Conservation (phyloP, 1,140 invertebrate genomes). For the Papilio dardanus region DNA sequence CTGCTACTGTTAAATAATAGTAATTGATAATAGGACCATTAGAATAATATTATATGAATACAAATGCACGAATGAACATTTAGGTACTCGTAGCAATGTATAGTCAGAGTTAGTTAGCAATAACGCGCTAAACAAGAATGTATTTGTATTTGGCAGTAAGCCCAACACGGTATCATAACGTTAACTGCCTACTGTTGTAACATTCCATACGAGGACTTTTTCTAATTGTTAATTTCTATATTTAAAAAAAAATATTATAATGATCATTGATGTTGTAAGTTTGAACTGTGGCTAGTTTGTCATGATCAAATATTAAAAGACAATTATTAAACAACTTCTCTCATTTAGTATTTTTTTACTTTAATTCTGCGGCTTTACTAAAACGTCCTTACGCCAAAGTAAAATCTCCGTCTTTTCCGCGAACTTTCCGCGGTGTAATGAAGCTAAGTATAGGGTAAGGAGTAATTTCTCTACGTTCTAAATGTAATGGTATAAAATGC, state of each 20-base stretch:
- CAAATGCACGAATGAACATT: background rate
- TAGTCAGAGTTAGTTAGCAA: background rate
- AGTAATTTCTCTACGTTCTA: background rate
- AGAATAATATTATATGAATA: background rate
- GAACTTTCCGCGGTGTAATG: too few relatives aligned
- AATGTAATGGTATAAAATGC: background rate
- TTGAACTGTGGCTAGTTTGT: background rate
- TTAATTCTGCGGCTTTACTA: too few relatives aligned
- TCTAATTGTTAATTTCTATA: background rate
- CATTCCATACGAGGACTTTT: background rate
- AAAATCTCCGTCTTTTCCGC: too few relatives aligned
- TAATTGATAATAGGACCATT: too few relatives aligned
- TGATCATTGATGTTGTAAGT: background rate
- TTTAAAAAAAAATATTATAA: background rate
- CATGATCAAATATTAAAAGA: too few relatives aligned
- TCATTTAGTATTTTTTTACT: too few relatives aligned
- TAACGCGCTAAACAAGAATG: background rate
- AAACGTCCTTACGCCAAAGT: too few relatives aligned
- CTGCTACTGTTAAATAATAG: too few relatives aligned
- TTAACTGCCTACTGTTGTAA: background rate
- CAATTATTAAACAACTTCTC: too few relatives aligned
- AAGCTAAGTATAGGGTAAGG: too few relatives aligned
- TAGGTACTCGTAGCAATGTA: slow-evolving; percentile 12
- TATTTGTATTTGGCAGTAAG: slow-evolving; percentile 13
- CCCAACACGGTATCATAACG: background rate